Evolutionary conservation across 2,113 vertebrate genomes (phyloP).

Genomic region (Mesembrinibis cayennensis): DNA sequence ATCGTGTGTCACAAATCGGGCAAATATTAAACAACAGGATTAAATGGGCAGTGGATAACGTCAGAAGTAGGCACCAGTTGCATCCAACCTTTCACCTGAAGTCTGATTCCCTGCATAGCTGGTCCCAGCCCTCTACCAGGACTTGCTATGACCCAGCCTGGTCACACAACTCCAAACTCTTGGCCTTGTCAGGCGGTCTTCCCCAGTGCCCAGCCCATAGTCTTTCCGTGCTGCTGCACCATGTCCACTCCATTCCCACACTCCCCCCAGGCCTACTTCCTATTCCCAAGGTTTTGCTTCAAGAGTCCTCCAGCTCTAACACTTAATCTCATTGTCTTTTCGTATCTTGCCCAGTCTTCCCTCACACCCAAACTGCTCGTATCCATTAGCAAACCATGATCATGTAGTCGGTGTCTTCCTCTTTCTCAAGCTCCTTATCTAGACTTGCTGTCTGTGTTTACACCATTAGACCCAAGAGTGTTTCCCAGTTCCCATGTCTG

Average conservation of each 20-base stretch:
- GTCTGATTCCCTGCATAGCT: not conserved
- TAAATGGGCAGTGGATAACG: not conserved
- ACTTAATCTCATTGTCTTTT: not conserved
- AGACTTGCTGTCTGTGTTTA: not conserved
- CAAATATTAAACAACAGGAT: not conserved
- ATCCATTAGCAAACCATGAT: not conserved
- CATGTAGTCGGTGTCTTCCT: not conserved
- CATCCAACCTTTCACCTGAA: not conserved
- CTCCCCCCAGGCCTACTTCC: not conserved
- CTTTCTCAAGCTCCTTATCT: slow-evolving; percentile 33
- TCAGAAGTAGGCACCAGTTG: not conserved
- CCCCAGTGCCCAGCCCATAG: not conserved
- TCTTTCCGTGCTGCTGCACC: fast-evolving
- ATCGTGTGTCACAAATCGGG: not conserved
- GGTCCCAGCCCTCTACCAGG: not conserved
- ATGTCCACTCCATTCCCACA: no score
- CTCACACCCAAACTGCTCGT: not conserved
- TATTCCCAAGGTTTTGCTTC: not conserved
- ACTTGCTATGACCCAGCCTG: not conserved
- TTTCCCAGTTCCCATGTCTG: slow-evolving; percentile 13
- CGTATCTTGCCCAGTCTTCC: fast-evolving
- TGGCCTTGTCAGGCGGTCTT: not conserved
- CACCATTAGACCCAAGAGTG: not conserved
- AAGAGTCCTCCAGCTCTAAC: not conserved
- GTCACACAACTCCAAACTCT: not conserved